Conservation (phyloP, 1,140 invertebrate species). For the Ceratitis capitata region DNA sequence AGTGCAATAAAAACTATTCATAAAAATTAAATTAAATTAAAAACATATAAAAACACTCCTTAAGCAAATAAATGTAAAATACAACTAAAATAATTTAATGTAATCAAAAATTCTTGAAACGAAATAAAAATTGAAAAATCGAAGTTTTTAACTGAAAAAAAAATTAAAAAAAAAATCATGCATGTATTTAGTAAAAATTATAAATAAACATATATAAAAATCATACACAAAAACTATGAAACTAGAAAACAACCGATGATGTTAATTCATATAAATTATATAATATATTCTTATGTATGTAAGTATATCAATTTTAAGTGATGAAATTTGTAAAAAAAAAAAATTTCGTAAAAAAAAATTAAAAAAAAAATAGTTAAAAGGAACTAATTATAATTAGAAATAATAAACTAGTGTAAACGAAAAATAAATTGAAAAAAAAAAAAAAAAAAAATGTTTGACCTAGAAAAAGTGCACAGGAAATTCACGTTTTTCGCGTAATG, state of each 20-base stretch:
- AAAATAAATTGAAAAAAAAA: not conserved
- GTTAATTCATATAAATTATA: too few relatives aligned
- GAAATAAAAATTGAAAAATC: too few relatives aligned
- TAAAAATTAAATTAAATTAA: not conserved
- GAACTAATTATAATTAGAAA: not conserved
- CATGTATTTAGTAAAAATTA: not conserved
- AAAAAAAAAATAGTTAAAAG: not conserved
- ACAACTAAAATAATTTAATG: too few relatives aligned
- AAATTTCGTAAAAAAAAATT: too few relatives aligned
- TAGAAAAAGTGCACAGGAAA: not conserved
- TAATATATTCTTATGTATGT: too few relatives aligned
- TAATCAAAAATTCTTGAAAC: not conserved
- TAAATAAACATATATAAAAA: not conserved
- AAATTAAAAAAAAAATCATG: not conserved
- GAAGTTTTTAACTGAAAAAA: not conserved
- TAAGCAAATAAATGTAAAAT: not conserved
- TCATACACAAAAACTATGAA: too few relatives aligned
- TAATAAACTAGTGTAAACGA: not conserved
- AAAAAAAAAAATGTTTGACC: not conserved
- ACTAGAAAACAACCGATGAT: too few relatives aligned
- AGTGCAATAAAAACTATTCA: conserved; percentile 26
- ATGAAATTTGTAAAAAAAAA: too few relatives aligned
- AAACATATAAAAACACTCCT: not conserved
- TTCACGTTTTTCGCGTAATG: not conserved
- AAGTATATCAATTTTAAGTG: too few relatives aligned